Percentiles rank a stretch among this genome's conserved stretches.
These are phyloP conservation scores for Petrocephalus schoutedeni DNA, from an alignment of 2,797 vertebrate genomes.

Conservation along the genomic window DNA sequence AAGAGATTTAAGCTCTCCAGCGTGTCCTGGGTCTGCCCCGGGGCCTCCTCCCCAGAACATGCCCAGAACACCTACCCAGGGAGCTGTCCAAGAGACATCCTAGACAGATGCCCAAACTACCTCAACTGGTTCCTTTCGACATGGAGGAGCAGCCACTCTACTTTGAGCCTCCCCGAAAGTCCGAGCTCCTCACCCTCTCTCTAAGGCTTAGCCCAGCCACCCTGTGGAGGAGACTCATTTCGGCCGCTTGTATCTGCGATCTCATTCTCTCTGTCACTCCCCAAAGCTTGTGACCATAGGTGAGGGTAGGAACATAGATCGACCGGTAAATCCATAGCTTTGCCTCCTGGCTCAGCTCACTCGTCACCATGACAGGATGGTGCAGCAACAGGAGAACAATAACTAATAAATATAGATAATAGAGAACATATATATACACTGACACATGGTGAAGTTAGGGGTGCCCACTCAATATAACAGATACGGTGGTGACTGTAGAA, in stretches of 20 bases:
- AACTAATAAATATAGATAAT: not conserved
- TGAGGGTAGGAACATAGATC: not conserved
- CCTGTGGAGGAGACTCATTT: not conserved
- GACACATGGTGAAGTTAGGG: not conserved
- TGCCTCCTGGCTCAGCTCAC: not conserved
- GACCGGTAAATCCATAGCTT: not conserved
- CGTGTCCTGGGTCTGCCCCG: not conserved
- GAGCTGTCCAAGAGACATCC: not conserved
- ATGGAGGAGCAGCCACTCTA: not conserved
- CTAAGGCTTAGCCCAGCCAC: not conserved
- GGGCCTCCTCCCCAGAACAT: not conserved
- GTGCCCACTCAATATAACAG: not conserved
- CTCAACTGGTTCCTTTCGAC: not conserved
- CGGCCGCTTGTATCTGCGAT: not conserved
- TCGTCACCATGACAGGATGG: not conserved
- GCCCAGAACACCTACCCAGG: not conserved
- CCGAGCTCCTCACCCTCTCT: not conserved
- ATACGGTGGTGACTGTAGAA: not conserved
- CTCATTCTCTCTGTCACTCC: not conserved
- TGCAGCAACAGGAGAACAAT: not conserved
- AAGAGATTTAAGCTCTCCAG: not conserved
- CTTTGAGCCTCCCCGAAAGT: not conserved
- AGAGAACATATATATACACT: not conserved
- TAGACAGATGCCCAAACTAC: not conserved
- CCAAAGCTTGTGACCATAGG: not conserved